Percentiles rank a stretch among this genome's conserved stretches.
Conservation (phyloP, 2,888 invertebrate genomes). For the Diarsia dahlii region DNA sequence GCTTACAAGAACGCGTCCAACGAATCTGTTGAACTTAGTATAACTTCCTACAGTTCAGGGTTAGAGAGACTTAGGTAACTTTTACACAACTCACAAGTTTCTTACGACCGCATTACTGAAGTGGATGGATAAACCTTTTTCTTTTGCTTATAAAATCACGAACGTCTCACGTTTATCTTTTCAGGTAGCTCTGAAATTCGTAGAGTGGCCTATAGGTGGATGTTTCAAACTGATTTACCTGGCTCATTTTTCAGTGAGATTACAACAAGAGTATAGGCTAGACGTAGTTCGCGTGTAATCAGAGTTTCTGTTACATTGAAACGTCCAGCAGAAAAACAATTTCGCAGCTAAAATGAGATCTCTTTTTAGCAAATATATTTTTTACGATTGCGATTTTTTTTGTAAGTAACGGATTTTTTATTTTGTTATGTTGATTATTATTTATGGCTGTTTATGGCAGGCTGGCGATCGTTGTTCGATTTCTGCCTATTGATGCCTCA, state of each 20-base stretch:
- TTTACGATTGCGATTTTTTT: slow-evolving; percentile 13
- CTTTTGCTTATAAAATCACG: slow-evolving; percentile 31
- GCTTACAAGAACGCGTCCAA: slow-evolving; percentile 68
- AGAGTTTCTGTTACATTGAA: slow-evolving; percentile 41
- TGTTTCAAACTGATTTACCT: slow-evolving; percentile 32
- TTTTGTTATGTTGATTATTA: slow-evolving; percentile 35
- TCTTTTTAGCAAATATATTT: slow-evolving; percentile 21
- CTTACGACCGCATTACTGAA: slow-evolving; percentile 32
- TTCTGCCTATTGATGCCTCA: slow-evolving; percentile 7
- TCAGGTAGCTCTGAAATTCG: slow-evolving; percentile 20
- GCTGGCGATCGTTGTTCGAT: not conserved
- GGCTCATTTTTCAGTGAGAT: slow-evolving; percentile 52
- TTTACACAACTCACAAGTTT: slow-evolving; percentile 57
- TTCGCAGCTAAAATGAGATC: slow-evolving; percentile 36
- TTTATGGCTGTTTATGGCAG: slow-evolving; percentile 1
- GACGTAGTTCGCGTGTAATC: slow-evolving; percentile 58
- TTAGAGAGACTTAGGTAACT: slow-evolving; percentile 59
- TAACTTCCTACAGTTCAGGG: slow-evolving; percentile 51
- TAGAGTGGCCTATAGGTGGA: slow-evolving; percentile 12
- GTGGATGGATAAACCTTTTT: slow-evolving; percentile 18
- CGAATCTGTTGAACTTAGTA: slow-evolving; percentile 49
- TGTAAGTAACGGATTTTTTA: not conserved
- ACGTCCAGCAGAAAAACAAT: slow-evolving; percentile 40
- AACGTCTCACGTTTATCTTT: slow-evolving; percentile 24
- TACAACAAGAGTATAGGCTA: slow-evolving; percentile 30